Conservation (phyloP, 2,888 invertebrate genomes). For the Graphium colonna region DNA sequence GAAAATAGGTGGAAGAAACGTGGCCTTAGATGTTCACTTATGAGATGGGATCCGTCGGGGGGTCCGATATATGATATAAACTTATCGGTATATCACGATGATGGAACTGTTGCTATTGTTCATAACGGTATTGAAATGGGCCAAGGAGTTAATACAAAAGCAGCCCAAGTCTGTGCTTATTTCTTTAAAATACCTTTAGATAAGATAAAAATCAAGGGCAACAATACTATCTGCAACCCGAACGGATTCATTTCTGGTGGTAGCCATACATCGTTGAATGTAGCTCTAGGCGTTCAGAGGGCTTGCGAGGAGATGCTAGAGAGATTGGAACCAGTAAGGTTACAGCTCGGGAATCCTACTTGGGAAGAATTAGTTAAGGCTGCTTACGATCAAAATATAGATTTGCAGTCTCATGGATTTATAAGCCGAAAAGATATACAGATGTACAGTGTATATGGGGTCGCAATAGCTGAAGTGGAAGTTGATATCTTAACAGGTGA, state of each 20-base stretch:
- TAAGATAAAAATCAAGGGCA: conserved; percentile 82
- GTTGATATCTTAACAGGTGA: conserved; percentile 86
- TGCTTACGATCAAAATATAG: conserved; percentile 45
- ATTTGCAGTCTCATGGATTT: conserved; percentile 44
- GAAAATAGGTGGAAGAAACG: conserved; percentile 87
- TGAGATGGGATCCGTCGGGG: conserved; percentile 67
- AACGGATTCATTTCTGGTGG: conserved; percentile 85
- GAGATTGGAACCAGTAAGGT: conserved; percentile 60
- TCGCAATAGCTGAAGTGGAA: conserved; percentile 83
- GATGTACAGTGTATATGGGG: conserved; percentile 67
- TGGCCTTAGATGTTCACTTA: conserved; percentile 80
- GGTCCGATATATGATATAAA: conserved; percentile 34
- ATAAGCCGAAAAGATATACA: conserved; percentile 31
- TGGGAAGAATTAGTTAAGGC: conserved; percentile 69
- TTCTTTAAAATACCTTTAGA: conserved; percentile 82
- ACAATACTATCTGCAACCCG: conserved; percentile 79
- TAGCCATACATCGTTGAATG: conserved; percentile 82
- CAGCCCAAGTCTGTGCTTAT: conserved; percentile 83
- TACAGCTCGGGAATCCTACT: conserved; percentile 51
- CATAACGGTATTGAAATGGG: conserved; percentile 85
- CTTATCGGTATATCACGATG: conserved; percentile 81
- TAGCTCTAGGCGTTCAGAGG: conserved; percentile 70
- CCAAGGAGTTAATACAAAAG: conserved; percentile 86
- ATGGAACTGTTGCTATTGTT: conserved; percentile 82
- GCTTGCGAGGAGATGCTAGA: conserved; percentile 65